Evolutionary conservation across 2,797 vertebrate species (phyloP).

Genomic region (Macrochelys suwanniensis): DNA sequence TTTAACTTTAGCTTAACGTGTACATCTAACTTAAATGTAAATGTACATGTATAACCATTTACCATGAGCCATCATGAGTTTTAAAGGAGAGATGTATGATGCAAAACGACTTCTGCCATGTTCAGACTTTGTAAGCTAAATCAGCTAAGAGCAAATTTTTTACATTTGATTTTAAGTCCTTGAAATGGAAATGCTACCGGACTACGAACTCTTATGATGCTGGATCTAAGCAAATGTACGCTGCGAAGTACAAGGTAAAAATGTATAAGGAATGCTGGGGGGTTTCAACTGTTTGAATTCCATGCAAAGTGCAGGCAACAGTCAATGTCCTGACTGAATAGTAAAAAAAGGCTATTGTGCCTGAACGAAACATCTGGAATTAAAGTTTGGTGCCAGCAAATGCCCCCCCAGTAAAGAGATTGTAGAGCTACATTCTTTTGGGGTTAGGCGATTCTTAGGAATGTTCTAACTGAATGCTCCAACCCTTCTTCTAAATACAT

Average conservation of each 20-base stretch:
- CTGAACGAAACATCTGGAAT: constrained; percentile 77
- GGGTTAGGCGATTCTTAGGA: constrained; percentile 65
- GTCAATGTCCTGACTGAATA: constrained; percentile 59
- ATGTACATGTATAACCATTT: not conserved
- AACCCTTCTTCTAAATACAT: constrained; percentile 30
- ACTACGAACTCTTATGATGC: not conserved
- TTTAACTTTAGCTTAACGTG: constrained; percentile 16
- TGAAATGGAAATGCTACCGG: constrained; percentile 53
- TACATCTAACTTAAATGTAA: constrained; percentile 16
- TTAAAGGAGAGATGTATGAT: constrained; percentile 4
- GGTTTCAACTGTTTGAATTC: constrained; percentile 56
- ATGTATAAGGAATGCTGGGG: constrained; percentile 58
- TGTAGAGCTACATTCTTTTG: constrained; percentile 70
- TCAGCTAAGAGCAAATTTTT: constrained; percentile 13
- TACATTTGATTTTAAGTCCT: constrained; percentile 34
- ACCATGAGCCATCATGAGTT: constrained; percentile 9
- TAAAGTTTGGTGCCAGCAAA: constrained; percentile 71
- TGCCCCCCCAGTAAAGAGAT: constrained; percentile 55
- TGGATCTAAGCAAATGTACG: constrained; percentile 55
- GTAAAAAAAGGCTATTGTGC: constrained; percentile 20
- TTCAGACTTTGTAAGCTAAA: constrained; percentile 2
- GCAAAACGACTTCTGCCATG: not conserved
- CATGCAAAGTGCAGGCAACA: constrained; percentile 46
- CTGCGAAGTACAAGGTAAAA: constrained; percentile 50
- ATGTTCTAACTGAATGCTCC: constrained; percentile 55